Base-by-base conservation (phyloP, 2,113 vertebrate genomes). In the Esox niger region DNA sequence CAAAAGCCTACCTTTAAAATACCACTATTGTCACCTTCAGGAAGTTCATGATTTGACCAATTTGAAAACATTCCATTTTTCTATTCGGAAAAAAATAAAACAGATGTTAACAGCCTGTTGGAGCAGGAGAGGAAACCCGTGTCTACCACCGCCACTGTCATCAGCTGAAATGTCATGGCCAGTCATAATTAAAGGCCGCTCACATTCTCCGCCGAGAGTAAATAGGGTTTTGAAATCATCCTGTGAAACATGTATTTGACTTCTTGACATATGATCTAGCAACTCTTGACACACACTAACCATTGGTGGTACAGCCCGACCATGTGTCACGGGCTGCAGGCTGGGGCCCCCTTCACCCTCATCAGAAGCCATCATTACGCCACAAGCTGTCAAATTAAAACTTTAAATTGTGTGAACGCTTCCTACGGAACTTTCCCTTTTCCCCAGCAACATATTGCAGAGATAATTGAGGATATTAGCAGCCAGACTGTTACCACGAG, bases 391-490 rank as follows among this genome's bases (percentile, higher is more conserved):
- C 86, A 90, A 84, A 87, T 85, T 86, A 87, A 86, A 88, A 89
- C 84, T 89, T 88, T 76, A 82, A 84, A 84, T 64, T 80, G 84
- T 77, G 81, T 4, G 81, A 79, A 85, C 77, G 83, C 77, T 76
- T 84, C 82, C 66, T 27, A 69, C 70, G 80, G 76, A 82, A 82
- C 79, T 85, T 82, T 82, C 78, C 84, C 82, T 80, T 76, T 78
- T 80, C 72, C 85, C 84, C 83, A 68, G 84, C 84, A 88, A 86
- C 83, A 87, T 84, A 86, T 82, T 87, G 87, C 75, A 25, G 84
- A 85, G 85, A 88, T 89, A 88, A 91, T 88, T 88, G 85, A 83
- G 87, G 83, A 88, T 86, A 90, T 91, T 87, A 91, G 84, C 87
- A 86, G 84, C 72, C 83, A 86, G 82, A 83, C 86, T 82, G 86